Evolutionary conservation across 2,113 vertebrate species (phyloP).

Genomic region (Pogonocichla stellata): DNA sequence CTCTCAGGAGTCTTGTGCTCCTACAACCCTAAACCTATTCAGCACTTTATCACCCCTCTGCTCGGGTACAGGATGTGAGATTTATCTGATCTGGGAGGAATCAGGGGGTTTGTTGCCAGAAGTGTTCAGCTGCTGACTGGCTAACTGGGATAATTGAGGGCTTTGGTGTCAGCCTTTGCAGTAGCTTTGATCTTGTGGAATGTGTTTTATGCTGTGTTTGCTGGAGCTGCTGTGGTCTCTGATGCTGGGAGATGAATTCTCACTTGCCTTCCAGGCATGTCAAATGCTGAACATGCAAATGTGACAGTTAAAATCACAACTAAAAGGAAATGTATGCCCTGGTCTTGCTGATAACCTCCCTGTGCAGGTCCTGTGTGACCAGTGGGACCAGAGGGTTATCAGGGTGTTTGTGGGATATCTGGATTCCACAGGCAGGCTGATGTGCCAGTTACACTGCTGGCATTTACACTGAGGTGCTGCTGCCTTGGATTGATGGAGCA

Average conservation of each 20-base stretch:
- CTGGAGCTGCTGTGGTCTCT: constrained; percentile 24
- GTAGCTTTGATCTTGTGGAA: constrained; percentile 55
- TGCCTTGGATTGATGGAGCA: not conserved
- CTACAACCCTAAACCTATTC: not conserved
- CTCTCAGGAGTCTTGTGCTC: constrained; percentile 1
- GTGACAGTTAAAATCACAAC: not conserved
- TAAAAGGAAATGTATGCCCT: not conserved
- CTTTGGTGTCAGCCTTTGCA: not conserved
- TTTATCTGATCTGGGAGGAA: not conserved
- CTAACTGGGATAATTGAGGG: constrained; percentile 7
- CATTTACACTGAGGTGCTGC: not conserved
- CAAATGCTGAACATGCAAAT: constrained; percentile 18
- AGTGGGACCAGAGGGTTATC: not conserved
- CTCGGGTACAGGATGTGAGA: not conserved
- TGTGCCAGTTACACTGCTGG: not conserved
- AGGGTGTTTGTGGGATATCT: not conserved
- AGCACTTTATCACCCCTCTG: constrained; percentile 39
- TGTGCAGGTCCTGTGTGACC: not conserved
- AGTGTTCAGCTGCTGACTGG: constrained; percentile 13
- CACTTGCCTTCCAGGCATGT: constrained; percentile 34
- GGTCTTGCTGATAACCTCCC: not conserved
- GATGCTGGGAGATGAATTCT: constrained; percentile 37
- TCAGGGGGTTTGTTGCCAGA: not conserved
- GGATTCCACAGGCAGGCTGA: not conserved
- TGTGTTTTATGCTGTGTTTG: constrained; percentile 45